A percentile compares a stretch with the other conserved stretches of the same genome.
These are phyloP conservation scores for Octomys mimax DNA, from an alignment of 2,797 vertebrate genomes.

Conservation along the genomic window DNA sequence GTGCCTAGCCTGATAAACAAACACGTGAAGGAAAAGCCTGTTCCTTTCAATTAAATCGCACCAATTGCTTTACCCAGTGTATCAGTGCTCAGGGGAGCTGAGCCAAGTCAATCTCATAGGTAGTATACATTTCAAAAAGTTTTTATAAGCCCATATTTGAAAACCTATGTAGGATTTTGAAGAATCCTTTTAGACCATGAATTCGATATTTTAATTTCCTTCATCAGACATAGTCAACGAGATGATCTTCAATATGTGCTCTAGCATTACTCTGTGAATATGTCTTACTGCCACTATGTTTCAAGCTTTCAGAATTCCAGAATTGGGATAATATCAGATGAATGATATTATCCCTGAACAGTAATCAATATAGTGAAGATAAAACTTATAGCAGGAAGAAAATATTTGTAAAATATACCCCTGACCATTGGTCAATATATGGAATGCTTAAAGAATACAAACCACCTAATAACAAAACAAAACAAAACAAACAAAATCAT, in stretches of 20 bases:
- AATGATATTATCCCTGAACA: not conserved
- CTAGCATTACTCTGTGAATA: slow-evolving; percentile 74
- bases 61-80: slow-evolving; percentile 62
- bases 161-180: not conserved
- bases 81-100: slow-evolving; percentile 48
- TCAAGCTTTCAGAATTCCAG: slow-evolving; percentile 73
- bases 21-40: slow-evolving; percentile 59
- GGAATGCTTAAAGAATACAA: not conserved
- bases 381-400: not conserved
- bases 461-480: not conserved
- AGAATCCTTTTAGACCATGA: slow-evolving; percentile 61
- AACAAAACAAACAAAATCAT: not conserved
- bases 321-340: not conserved
- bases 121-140: slow-evolving; percentile 60
- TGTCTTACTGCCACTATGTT: slow-evolving; percentile 72
- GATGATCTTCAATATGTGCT: slow-evolving; percentile 68
- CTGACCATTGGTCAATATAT: not conserved
- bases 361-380: not conserved
- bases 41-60: slow-evolving; percentile 65
- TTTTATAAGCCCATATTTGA: slow-evolving; percentile 44
- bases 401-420: not conserved
- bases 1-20: slow-evolving; percentile 42
- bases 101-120: slow-evolving; percentile 16
- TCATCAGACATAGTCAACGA: slow-evolving; percentile 78
- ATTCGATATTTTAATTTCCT: slow-evolving; percentile 74